Conservation (phyloP, 2,888 invertebrate species). For the Microctonus aethiopoides region DNA sequence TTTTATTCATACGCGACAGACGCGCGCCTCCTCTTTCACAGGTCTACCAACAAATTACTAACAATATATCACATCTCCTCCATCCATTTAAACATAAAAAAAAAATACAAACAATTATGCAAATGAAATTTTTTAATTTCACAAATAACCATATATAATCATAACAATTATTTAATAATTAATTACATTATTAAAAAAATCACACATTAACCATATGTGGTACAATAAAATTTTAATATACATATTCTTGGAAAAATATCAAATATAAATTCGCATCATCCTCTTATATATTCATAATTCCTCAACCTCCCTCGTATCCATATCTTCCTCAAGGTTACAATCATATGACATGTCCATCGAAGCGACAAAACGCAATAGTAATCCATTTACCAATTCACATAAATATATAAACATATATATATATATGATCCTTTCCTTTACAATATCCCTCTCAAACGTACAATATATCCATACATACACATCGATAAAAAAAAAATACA, state of each 20-base stretch:
- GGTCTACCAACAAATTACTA: slow-evolving; percentile 15
- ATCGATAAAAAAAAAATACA: too few species aligned
- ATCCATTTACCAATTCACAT: slow-evolving; percentile 28
- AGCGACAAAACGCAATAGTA: slow-evolving; percentile 24
- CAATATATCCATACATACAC: slow-evolving; percentile 12
- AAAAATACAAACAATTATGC: neutral
- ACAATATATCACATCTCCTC: neutral
- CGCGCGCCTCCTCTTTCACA: slow-evolving; percentile 4
- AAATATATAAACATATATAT: too few species aligned
- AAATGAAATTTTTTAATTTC: neutral
- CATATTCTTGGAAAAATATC: slow-evolving; percentile 16
- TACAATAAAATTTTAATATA: too few species aligned
- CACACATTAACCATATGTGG: too few species aligned
- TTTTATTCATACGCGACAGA: neutral
- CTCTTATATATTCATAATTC: neutral
- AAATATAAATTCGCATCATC: neutral
- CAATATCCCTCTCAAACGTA: neutral
- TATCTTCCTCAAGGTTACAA: slow-evolving; percentile 34
- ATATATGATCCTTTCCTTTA: too few species aligned
- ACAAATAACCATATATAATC: neutral
- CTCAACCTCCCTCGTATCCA: neutral
- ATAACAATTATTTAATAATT: too few species aligned
- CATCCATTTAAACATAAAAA: too few species aligned
- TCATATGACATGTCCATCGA: slow-evolving; percentile 27
- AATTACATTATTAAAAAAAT: too few species aligned